Percentiles rank a stretch among this genome's conserved stretches.
Conservation (phyloP, 2,113 vertebrate species). For the Aldabrachelys gigantea region DNA sequence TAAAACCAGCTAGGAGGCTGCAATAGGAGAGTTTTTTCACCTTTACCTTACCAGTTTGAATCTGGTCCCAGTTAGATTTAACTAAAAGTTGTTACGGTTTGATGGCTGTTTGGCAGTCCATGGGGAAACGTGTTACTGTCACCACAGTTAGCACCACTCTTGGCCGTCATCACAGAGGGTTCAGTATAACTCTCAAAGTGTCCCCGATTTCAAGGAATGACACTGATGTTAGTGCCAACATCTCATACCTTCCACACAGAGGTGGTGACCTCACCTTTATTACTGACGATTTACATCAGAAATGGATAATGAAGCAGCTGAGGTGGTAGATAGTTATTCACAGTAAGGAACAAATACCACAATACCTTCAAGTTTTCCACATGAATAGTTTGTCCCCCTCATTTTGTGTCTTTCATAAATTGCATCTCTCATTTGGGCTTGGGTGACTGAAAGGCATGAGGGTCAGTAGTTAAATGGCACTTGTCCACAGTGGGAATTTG, state of each 20-base stretch:
- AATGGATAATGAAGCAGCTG: background rate
- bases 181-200: background rate
- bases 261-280: background rate
- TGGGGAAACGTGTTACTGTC: background rate
- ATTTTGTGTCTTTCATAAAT: background rate
- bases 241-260: background rate
- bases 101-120: background rate
- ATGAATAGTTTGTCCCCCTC: background rate
- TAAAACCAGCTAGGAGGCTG: background rate
- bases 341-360: background rate
- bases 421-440: background rate
- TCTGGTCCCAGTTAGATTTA: background rate
- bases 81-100: background rate
- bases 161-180: background rate
- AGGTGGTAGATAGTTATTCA: background rate
- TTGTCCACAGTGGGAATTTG: background rate
- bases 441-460: accelerated
- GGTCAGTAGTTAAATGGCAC: background rate
- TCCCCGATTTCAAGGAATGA: too few relatives aligned
- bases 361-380: background rate
- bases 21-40: background rate
- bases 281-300: background rate
- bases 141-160: background rate
- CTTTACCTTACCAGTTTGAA: background rate
- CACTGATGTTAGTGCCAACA: background rate